phyloP scores from a whole-genome alignment of 2,797 vertebrate genomes.

The Etheostoma nigrum region DNA sequence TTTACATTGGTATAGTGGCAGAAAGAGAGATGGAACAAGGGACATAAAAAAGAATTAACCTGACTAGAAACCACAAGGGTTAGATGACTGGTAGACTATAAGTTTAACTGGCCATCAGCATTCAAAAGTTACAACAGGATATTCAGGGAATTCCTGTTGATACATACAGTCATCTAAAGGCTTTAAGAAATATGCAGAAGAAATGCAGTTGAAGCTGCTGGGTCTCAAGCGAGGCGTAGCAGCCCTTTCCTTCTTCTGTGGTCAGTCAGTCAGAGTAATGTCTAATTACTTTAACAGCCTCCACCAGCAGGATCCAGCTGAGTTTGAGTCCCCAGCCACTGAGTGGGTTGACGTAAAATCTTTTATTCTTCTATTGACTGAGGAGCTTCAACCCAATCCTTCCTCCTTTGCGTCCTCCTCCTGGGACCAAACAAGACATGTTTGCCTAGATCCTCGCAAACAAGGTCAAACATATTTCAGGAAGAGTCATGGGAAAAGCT shows the following conservation, averaged over 20 bases:
- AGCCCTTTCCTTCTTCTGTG: slow-evolving; percentile 25
- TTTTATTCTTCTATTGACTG: slow-evolving; percentile 57
- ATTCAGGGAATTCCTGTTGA: not conserved
- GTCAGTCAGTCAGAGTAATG: slow-evolving; percentile 37
- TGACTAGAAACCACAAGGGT: not conserved
- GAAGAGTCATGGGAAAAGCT: slow-evolving; percentile 83
- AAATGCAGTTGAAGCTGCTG: not conserved
- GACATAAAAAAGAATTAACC: not conserved
- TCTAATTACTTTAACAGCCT: slow-evolving; percentile 65
- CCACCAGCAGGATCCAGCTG: slow-evolving; percentile 30
- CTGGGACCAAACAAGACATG: slow-evolving; percentile 70
- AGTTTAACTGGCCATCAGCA: slow-evolving; percentile 8
- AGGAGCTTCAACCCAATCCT: slow-evolving; percentile 48
- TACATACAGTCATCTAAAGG: not conserved
- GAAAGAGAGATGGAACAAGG: not conserved
- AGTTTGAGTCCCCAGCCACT: slow-evolving; percentile 15
- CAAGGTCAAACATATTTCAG: slow-evolving; percentile 79
- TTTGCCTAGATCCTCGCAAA: slow-evolving; percentile 67
- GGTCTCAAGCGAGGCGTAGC: not conserved
- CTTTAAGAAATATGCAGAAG: not conserved
- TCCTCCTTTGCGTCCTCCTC: slow-evolving; percentile 46
- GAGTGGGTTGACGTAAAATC: slow-evolving; percentile 46
- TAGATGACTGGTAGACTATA: not conserved
- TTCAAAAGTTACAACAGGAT: not conserved
- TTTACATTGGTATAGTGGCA: not conserved